Evolutionary conservation across 2,797 vertebrate genomes (phyloP).

Genomic region (Cossypha heuglini): DNA sequence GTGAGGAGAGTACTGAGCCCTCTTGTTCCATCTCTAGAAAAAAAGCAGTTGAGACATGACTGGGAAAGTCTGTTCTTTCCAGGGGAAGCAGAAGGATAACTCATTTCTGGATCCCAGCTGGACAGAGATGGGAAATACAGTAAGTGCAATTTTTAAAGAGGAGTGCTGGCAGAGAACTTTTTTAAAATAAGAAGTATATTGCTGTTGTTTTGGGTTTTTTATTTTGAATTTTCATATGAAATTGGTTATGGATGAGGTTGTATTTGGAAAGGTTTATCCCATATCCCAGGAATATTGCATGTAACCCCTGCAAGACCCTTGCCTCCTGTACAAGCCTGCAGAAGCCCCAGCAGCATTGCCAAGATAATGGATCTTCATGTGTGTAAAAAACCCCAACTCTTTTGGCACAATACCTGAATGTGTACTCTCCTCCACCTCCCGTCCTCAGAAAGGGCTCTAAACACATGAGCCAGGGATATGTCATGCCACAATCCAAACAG

Average conservation of each 20-base stretch:
- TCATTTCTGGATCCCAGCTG: background rate
- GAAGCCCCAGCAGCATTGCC: background rate
- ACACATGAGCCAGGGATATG: background rate
- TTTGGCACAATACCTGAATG: background rate
- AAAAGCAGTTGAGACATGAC: background rate
- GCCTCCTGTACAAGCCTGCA: background rate
- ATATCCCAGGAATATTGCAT: background rate
- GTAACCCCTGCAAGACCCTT: background rate
- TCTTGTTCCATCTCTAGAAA: background rate
- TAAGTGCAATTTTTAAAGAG: background rate
- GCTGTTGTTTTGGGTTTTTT: background rate
- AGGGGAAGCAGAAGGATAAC: background rate
- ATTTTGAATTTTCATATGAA: background rate
- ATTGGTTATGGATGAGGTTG: background rate
- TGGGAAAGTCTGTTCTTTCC: background rate
- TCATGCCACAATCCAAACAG: conserved; percentile 10
- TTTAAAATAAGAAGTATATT: background rate
- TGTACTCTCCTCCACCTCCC: background rate
- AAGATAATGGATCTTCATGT: background rate
- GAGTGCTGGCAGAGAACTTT: background rate
- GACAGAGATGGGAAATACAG: background rate
- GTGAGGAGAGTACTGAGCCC: background rate
- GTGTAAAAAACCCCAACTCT: background rate
- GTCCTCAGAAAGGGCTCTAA: background rate
- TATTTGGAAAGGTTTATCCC: background rate